phyloP scores from a whole-genome alignment of 1,140 invertebrate species.

The Thaumatotibia leucotreta region DNA sequence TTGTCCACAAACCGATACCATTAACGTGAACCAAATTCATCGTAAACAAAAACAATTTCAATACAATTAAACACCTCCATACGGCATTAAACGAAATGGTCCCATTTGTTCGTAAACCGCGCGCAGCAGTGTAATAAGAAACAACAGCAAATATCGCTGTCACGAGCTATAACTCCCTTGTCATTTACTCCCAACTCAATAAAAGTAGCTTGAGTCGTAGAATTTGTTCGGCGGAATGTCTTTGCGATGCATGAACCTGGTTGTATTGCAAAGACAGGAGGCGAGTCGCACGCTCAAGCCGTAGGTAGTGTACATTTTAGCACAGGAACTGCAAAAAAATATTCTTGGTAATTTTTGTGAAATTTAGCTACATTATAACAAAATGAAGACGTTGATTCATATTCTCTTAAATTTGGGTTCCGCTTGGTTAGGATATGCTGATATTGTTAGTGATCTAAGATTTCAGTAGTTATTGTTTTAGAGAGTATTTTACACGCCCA shows the following conservation, averaged over 20 bases:
- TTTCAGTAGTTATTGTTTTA: no score
- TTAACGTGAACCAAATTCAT: neutral
- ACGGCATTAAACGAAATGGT: neutral
- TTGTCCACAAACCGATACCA: neutral
- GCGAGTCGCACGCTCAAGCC: neutral
- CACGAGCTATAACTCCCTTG: slow-evolving; percentile 7
- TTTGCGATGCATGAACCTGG: slow-evolving; percentile 7
- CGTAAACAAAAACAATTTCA: slow-evolving; percentile 5
- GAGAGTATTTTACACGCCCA: no score
- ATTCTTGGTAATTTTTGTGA: no score
- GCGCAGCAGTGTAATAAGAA: neutral
- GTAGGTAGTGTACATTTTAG: no score
- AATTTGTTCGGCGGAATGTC: slow-evolving; percentile 12
- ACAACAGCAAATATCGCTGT: neutral
- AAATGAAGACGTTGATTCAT: no score
- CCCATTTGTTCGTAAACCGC: neutral
- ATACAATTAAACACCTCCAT: neutral
- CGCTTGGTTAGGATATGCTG: no score
- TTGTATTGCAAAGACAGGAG: neutral
- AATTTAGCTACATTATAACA: no score
- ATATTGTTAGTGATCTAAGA: no score
- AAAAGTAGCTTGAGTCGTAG: slow-evolving; percentile 8
- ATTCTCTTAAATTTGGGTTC: no score
- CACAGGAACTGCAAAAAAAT: no score
- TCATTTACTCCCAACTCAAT: slow-evolving; percentile 13